These are phyloP conservation scores for Drosophila nigricruria DNA, from an alignment of 2,888 invertebrate species.

Conservation along the genomic window DNA sequence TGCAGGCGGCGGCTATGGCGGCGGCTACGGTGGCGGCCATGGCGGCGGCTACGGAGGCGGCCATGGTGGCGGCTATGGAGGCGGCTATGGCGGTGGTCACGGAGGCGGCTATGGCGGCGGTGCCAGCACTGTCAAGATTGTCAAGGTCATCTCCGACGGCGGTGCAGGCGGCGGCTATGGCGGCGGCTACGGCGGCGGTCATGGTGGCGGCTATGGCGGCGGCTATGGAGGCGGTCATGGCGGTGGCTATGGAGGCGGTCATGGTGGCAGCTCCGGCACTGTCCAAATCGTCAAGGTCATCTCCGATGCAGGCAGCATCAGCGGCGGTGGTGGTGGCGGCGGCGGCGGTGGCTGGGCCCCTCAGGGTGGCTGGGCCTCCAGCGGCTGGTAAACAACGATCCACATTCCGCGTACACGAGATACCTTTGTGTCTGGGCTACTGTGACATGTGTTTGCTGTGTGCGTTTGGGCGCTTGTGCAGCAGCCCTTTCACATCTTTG, in stretches of 20 bases:
- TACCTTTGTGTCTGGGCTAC: slow-evolving; percentile 13
- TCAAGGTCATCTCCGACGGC: slow-evolving; percentile 46
- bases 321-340: slow-evolving; percentile 35
- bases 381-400: slow-evolving; percentile 58
- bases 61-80: slow-evolving; percentile 26
- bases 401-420: slow-evolving; percentile 5
- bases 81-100: slow-evolving; percentile 29
- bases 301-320: slow-evolving; percentile 32
- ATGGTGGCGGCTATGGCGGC: slow-evolving; percentile 26
- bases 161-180: slow-evolving; percentile 46
- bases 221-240: slow-evolving; percentile 33
- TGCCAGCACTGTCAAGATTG: slow-evolving; percentile 35
- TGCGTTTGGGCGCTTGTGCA: slow-evolving; percentile 3
- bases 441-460: not conserved
- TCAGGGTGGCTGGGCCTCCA: slow-evolving; percentile 60
- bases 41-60: slow-evolving; percentile 45
- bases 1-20: slow-evolving; percentile 29
- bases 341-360: slow-evolving; percentile 62
- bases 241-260: slow-evolving; percentile 26
- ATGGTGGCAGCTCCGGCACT: slow-evolving; percentile 37
- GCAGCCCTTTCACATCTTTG: slow-evolving; percentile 26
- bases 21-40: slow-evolving; percentile 27
- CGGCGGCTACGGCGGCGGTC: slow-evolving; percentile 32
- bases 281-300: slow-evolving; percentile 51
- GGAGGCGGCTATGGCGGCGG: slow-evolving; percentile 29